Conservation (phyloP, 2,888 invertebrate species). For the Tanypteryx hageni region DNA sequence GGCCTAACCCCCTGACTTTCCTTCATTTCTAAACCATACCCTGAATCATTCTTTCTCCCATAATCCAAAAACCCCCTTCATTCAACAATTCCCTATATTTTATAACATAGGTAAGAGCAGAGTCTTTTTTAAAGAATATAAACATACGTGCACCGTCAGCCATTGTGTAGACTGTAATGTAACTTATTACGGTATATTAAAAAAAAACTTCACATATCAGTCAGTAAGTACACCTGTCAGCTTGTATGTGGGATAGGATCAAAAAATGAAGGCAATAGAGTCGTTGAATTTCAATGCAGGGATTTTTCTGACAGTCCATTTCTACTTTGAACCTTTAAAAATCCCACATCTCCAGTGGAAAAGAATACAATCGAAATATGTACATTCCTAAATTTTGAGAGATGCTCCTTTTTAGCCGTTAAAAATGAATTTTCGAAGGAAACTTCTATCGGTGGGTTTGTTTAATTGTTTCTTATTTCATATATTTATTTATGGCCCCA, state of each 20-base stretch:
- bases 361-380: background rate
- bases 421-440: constrained; percentile 55
- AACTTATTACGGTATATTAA: constrained; percentile 40
- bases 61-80: constrained; percentile 6
- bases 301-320: background rate
- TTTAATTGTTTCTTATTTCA: background rate
- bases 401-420: constrained; percentile 33
- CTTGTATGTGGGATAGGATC: constrained; percentile 51
- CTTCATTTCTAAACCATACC: constrained; percentile 14
- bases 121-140: constrained; percentile 42
- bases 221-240: constrained; percentile 60
- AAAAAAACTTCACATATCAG: constrained; percentile 55
- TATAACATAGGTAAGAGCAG: constrained; percentile 38
- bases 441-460: constrained; percentile 49
- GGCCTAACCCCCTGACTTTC: constrained; percentile 39
- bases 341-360: background rate
- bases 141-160: constrained; percentile 41
- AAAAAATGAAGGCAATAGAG: constrained; percentile 27
- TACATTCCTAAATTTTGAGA: background rate
- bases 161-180: constrained; percentile 49
- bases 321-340: background rate
- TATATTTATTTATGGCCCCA: too few species aligned
- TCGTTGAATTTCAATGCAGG: constrained; percentile 6
- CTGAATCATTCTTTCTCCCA: background rate
- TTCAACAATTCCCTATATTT: constrained; percentile 48